Evolutionary conservation across 2,113 vertebrate species (phyloP).

Genomic region (Crocuta crocuta): DNA sequence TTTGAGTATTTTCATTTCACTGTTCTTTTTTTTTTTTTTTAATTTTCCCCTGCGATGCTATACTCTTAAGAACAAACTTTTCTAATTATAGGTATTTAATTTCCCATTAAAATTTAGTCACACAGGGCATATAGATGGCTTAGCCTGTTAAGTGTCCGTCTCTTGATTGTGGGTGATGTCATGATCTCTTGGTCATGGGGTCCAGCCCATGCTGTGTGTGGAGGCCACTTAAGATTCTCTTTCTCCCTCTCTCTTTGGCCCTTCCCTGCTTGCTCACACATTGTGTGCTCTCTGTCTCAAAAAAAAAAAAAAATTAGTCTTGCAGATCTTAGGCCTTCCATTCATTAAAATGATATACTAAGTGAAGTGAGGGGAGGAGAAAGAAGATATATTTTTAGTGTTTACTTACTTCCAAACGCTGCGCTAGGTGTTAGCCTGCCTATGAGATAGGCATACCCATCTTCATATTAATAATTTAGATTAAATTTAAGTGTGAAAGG

Average conservation of each 20-base stretch:
- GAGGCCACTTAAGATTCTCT: too few relatives aligned
- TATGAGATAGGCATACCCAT: neutral
- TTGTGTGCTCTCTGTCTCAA: too few relatives aligned
- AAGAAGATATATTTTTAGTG: neutral
- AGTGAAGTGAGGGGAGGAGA: neutral
- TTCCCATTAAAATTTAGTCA: neutral
- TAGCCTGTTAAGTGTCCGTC: too few relatives aligned
- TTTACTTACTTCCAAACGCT: neutral
- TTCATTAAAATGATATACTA: neutral
- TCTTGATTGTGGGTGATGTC: too few relatives aligned
- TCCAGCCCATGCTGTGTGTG: too few relatives aligned
- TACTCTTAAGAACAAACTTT: conserved; percentile 19
- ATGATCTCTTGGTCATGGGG: too few relatives aligned
- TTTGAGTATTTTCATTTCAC: neutral
- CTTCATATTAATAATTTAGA: neutral
- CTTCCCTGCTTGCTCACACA: too few relatives aligned
- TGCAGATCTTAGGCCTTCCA: neutral
- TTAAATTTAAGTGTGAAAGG: neutral
- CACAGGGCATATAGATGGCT: neutral
- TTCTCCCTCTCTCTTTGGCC: too few relatives aligned
- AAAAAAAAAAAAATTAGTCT: neutral
- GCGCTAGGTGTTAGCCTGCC: neutral
- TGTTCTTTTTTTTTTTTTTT: neutral
- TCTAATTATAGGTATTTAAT: neutral
- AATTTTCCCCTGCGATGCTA: neutral